Conservation (phyloP, 1,140 invertebrate species). For the Drosophila cardini region DNA sequence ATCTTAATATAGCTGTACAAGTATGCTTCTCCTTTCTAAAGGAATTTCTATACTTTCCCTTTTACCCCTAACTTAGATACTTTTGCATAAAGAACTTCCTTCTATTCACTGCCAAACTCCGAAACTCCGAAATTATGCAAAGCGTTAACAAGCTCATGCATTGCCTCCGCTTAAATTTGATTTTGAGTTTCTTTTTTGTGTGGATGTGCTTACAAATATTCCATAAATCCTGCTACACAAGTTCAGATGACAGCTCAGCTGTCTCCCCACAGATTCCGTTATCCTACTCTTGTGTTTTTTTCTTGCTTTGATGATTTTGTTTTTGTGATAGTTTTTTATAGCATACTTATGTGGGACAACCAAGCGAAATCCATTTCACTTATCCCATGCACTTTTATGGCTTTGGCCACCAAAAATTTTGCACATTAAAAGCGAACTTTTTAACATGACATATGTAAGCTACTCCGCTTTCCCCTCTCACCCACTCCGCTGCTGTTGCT, state of each 20-base stretch:
- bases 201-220: constrained; percentile 13
- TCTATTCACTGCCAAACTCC: neutral
- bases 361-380: constrained; percentile 74
- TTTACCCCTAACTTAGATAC: neutral
- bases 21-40: neutral
- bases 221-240: constrained; percentile 33
- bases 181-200: neutral
- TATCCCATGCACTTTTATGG: constrained; percentile 79
- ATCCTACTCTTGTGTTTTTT: constrained; percentile 15
- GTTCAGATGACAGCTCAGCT: constrained; percentile 28
- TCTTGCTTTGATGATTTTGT: constrained; percentile 34
- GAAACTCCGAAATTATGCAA: constrained; percentile 1
- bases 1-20: neutral
- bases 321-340: constrained; percentile 62
- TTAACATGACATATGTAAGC: constrained; percentile 78
- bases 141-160: constrained; percentile 10
- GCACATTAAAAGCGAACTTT: constrained; percentile 79
- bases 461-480: neutral
- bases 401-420: constrained; percentile 76
- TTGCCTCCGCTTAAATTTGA: constrained; percentile 24
- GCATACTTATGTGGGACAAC: constrained; percentile 53
- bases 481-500: neutral
- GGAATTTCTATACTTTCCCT: neutral
- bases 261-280: constrained; percentile 25
- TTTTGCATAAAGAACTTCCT: neutral